These are phyloP conservation scores for Diachasma alloeum DNA, from an alignment of 1,140 invertebrate genomes.

Conservation along the genomic window DNA sequence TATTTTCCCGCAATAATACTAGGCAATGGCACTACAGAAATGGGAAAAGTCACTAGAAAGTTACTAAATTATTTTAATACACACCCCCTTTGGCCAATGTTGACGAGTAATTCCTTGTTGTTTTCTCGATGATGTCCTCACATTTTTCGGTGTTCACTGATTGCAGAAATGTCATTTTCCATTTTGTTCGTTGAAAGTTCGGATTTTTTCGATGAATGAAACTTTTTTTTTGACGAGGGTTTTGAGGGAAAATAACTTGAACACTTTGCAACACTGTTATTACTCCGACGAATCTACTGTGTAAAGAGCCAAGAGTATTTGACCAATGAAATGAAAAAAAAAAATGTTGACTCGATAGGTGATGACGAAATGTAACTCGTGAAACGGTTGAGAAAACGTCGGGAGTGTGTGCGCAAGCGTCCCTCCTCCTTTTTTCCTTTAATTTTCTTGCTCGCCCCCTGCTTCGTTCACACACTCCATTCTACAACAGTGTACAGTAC, in stretches of 20 bases:
- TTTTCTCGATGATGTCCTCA: neutral
- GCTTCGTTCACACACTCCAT: slow-evolving; percentile 7
- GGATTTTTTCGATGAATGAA: too few relatives aligned
- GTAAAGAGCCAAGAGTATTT: neutral
- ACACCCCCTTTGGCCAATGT: neutral
- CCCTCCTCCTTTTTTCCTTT: neutral
- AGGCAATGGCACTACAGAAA: neutral
- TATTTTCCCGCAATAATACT: neutral
- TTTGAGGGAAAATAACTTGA: neutral
- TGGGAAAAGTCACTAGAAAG: neutral
- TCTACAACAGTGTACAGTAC: neutral
- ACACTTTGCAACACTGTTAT: neutral
- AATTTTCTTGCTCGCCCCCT: slow-evolving; percentile 4
- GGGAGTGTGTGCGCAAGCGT: slow-evolving; percentile 3
- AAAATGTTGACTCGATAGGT: neutral
- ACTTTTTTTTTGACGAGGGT: too few relatives aligned
- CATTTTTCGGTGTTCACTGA: neutral
- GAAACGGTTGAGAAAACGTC: neutral
- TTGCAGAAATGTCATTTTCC: too few relatives aligned
- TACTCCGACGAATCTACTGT: neutral
- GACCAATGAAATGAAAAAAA: neutral
- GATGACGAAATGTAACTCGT: neutral
- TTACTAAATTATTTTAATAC: neutral
- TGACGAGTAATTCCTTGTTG: neutral
- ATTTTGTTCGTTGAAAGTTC: too few relatives aligned